Evolutionary conservation across 2,888 invertebrate genomes (phyloP).

Genomic region (Chrysopilus asiliformis): DNA sequence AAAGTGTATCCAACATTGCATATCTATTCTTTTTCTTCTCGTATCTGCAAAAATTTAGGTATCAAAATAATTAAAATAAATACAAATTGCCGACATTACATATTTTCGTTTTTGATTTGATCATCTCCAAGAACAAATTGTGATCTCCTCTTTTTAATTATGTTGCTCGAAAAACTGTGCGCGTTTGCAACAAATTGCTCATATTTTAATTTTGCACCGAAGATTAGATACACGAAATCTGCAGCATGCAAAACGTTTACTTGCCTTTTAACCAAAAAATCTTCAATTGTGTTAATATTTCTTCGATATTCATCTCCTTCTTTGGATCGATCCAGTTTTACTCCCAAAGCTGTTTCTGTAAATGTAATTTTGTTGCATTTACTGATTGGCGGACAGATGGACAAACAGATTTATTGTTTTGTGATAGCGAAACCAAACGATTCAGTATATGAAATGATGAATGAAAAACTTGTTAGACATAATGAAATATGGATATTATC

Average conservation of each 20-base stretch:
- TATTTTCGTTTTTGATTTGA: not conserved
- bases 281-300: slow-evolving; percentile 40
- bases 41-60: too few relatives aligned
- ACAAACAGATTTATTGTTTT: too few relatives aligned
- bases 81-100: too few relatives aligned
- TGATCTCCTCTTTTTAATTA: slow-evolving; percentile 34
- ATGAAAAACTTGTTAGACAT: too few relatives aligned
- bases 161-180: slow-evolving; percentile 33
- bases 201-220: slow-evolving; percentile 40
- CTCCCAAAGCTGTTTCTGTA: slow-evolving; percentile 56
- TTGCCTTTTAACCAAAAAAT: slow-evolving; percentile 32
- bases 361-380: too few relatives aligned
- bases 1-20: slow-evolving; percentile 50
- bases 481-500: too few relatives aligned
- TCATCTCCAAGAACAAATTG: too few relatives aligned
- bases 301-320: slow-evolving; percentile 45
- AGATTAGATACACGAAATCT: slow-evolving; percentile 41
- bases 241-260: slow-evolving; percentile 44
- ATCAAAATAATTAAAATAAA: too few relatives aligned
- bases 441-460: too few relatives aligned
- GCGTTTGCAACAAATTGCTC: slow-evolving; percentile 28
- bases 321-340: slow-evolving; percentile 50
- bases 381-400: too few relatives aligned
- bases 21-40: slow-evolving; percentile 43
- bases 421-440: too few relatives aligned